Evolutionary conservation across 2,797 vertebrate species (phyloP), one percentile per base, ranked within the genome.

Genomic region (Microcaecilia unicolor): DNA sequence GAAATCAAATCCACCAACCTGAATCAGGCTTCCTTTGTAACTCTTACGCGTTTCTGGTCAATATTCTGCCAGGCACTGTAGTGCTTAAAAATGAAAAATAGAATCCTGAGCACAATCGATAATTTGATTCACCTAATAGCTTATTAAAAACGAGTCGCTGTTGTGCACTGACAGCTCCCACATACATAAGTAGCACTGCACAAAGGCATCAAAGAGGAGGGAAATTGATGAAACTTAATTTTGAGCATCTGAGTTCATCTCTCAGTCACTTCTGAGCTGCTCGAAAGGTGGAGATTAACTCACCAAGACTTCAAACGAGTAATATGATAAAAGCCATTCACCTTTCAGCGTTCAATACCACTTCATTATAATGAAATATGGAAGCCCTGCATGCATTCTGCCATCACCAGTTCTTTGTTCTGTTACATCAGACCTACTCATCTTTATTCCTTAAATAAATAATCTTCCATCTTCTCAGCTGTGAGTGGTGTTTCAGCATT

Each of bases 361-460:
- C 45, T 51, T 57, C 37, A 46, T 58, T 45, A 47, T 0, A 41
- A 30, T 26, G 38, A 64, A 49, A 28, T 34, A 51, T 58, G 39
- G 30, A 44, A 3, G 1, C 39, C 42, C 50, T 35, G 19, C 17
- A 4, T 3, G 13, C 15, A 27, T 34, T 39, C 36, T 28, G 29
- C 34, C 40, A 17, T 35, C 41, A 27, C 12, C 53, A 42, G 30
- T 31, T 32, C 43, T 25, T 53, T 47, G 38, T 15, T 5, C n/a
- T 48, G 21, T 14, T 30, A 8, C 31, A 25, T 25, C 31, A 31
- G 30, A 22, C 34, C 22, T 8, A 14, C 31, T 31, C 35, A 41
- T 53, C 39, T 25, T 38, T 59, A 47, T 37, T 50, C 39, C 25
- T 31, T 25, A 41, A 62, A 55, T 45, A 55, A n/a, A 41, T 32